Percentiles rank a stretch among this genome's conserved stretches.
These are phyloP conservation scores for Noctua janthe DNA, from an alignment of 2,888 invertebrate genomes.

Conservation along the genomic window DNA sequence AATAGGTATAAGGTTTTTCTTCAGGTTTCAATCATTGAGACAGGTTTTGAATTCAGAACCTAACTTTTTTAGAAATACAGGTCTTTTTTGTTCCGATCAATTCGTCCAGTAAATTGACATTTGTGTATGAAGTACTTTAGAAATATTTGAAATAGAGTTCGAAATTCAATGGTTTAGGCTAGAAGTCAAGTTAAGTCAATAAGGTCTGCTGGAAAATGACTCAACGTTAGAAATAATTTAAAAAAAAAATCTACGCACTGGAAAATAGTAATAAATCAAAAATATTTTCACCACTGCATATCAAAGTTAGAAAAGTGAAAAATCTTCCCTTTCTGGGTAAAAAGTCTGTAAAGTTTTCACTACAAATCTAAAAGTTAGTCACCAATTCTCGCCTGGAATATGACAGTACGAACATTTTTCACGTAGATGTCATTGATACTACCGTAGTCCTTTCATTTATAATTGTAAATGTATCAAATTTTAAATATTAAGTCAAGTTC, in stretches of 20 bases:
- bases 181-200: not conserved
- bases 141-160: not conserved
- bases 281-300: not conserved
- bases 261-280: constrained; percentile 20
- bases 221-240: not conserved
- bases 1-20: not conserved
- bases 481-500: not conserved
- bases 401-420: not conserved
- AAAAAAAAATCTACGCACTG: not conserved
- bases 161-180: not conserved
- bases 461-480: not conserved
- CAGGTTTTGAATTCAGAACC: not conserved
- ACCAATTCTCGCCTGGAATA: not conserved
- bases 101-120: not conserved
- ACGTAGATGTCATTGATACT: not conserved
- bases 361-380: not conserved
- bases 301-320: not conserved
- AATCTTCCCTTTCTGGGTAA: constrained; percentile 16
- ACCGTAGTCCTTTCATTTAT: not conserved
- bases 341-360: constrained; percentile 41
- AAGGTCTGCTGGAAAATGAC: not conserved
- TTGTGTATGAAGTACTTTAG: not conserved
- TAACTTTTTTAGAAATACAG: not conserved
- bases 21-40: not conserved
- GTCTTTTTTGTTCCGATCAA: not conserved